Base-by-base conservation (phyloP, 2,888 invertebrate species). In the Odontocerum albicorne region DNA sequence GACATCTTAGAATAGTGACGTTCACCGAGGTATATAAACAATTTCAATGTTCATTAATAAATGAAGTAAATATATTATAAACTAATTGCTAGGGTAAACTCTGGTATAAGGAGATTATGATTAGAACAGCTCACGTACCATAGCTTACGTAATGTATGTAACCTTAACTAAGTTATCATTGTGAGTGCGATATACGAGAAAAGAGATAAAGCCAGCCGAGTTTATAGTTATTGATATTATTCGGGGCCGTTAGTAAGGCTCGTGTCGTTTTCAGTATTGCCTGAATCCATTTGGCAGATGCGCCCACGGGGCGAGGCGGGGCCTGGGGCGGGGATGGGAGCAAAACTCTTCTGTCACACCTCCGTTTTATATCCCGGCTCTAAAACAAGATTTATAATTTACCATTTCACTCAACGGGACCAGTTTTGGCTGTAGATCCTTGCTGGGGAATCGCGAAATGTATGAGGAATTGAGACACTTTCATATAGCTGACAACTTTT, bases 331-430 rank as follows among this genome's bases (percentile, higher is more conserved):
- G 36, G 17, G n/a, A n/a, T n/a, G n/a, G n/a, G n/a, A n/a, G n/a
- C 44, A 12, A 75, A 77, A 73, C 73, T 73, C 66, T 72, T 74
- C n/a, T n/a, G n/a, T n/a, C 72, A 73, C 72, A 74, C 74, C 74
- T 75, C 74, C 47, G 47, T 44, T 59, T 59, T 59, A 55, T 52
- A 51, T 46, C 43, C 47, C 27, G 38, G 42, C 55, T 52, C 49
- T 55, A 52, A 55, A 59, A 45, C 55, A 39, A 55, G 59, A 59
- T 59, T 59, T 59, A 59, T 59, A 59, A 59, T 59, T 59, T 52
- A 59, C 50, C 44, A 36, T 49, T 33, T 55, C 55, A 55, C 59
- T 59, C 59, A 59, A 17, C 59, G 43, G 22, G 40, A 40, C 32
- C 49, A 44, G 20, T 49, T 52, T 15, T 21, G 35, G 20, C 32